Conservation (phyloP, 2,888 invertebrate species). For the Pocota personata region DNA sequence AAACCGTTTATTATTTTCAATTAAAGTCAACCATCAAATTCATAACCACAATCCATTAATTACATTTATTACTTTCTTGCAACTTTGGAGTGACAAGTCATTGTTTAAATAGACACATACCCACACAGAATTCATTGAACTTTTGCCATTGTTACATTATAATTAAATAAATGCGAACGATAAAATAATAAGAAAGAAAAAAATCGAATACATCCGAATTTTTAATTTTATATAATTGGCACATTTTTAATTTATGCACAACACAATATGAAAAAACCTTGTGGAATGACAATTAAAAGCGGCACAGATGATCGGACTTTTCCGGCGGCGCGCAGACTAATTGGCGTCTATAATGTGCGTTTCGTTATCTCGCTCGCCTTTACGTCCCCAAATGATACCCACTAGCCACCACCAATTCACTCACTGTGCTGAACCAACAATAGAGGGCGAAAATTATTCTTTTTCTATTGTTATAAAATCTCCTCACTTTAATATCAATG, state of each 20-base stretch:
- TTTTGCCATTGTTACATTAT: too few species aligned
- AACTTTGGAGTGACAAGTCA: too few species aligned
- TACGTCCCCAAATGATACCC: neutral
- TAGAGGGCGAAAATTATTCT: constrained; percentile 13
- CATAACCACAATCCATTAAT: too few species aligned
- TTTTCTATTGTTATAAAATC: constrained; percentile 49
- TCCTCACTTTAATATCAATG: constrained; percentile 41
- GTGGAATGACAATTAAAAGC: constrained; percentile 28
- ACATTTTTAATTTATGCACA: neutral
- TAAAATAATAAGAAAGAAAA: neutral
- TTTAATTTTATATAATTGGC: neutral
- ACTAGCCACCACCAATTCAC: neutral
- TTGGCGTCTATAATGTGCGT: constrained; percentile 45
- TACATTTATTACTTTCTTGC: too few species aligned
- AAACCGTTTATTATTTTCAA: too few species aligned
- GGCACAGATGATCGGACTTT: constrained; percentile 31
- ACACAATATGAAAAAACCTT: neutral
- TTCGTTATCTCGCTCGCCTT: neutral
- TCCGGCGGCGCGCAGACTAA: constrained; percentile 48
- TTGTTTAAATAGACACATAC: too few species aligned
- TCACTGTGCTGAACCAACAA: neutral
- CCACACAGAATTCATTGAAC: too few species aligned
- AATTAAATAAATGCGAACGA: too few species aligned
- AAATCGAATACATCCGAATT: neutral
- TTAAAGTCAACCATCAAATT: too few species aligned